Evolutionary conservation across 2,797 vertebrate genomes (phyloP), one percentile per base, ranked within the genome.

Genomic region (Anisognathus igniventris): DNA sequence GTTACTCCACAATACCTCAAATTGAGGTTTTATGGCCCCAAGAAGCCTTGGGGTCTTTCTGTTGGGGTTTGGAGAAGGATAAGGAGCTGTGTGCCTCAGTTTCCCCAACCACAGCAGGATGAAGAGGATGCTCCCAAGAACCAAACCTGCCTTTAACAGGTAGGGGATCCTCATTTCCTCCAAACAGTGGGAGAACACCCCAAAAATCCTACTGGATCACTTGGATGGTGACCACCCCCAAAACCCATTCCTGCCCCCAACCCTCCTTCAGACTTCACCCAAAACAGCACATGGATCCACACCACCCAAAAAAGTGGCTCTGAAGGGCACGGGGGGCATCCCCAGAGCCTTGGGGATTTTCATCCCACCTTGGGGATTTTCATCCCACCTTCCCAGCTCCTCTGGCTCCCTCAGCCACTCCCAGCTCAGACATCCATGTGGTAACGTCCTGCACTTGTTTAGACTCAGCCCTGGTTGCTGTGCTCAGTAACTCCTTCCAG

Each of bases 401-500:
- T 6, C 33, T 14, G 57, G 20, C 4, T 39, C 12, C 23, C 60
- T 62, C 3, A 9, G 35, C 17, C 75, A 0, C 84, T 80, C 90
- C 88, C 75, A 62, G 39, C 30, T 31, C 90, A 58, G 77, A 44
- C 83, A 48, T 8, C 39, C 39, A 5, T 20, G 68, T 14, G 71
- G 19, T 2, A 45, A 88, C 25, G 19, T 64, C 95, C 27, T 86
- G 95, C 92, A 93, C 92, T 94, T 95, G 94, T 95, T 94, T 93
- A 75, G 93, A 17, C 93, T 83, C 68, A 6, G 75, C 84, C 68
- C 30, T 0, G 12, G 56, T 88, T 86, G 95, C 87, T 2, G 70
- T 37, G 87, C 1, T 10, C 28, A 0, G 61, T 96, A 96, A 96
- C 93, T 85, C 3, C 64, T 94, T 96, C 95, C 96, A 96, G 96